Evolutionary conservation across 2,797 vertebrate genomes (phyloP).

Genomic region (Lutjanus campechanus): DNA sequence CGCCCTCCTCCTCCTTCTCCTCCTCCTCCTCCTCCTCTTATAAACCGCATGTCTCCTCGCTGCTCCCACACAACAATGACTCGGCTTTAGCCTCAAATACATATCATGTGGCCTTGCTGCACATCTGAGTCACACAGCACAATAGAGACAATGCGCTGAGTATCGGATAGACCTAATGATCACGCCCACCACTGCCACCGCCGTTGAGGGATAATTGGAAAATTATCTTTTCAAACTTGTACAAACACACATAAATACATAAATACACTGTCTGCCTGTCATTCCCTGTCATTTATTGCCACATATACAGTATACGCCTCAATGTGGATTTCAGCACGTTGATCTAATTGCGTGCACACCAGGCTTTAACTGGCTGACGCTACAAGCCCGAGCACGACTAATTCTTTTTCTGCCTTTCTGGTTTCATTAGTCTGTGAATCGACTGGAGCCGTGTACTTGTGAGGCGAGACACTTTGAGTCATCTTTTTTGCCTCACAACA

Average conservation of each 20-base stretch:
- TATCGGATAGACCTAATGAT: slow-evolving; percentile 34
- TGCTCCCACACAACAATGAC: slow-evolving; percentile 60
- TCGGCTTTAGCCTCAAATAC: slow-evolving; percentile 44
- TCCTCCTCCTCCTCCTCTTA: not conserved
- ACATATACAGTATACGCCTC: slow-evolving; percentile 6
- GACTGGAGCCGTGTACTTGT: slow-evolving; percentile 45
- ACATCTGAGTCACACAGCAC: slow-evolving; percentile 60
- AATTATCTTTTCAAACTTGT: slow-evolving; percentile 54
- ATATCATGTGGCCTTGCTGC: slow-evolving; percentile 50
- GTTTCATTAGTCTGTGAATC: slow-evolving; percentile 66
- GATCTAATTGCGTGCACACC: slow-evolving; percentile 63
- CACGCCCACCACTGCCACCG: slow-evolving; percentile 32
- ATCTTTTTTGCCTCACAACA: slow-evolving; percentile 45
- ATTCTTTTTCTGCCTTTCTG: slow-evolving; percentile 72
- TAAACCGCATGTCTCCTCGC: slow-evolving; percentile 38
- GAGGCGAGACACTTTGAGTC: slow-evolving; percentile 46
- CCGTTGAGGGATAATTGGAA: slow-evolving; percentile 41
- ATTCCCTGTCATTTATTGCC: slow-evolving; percentile 20
- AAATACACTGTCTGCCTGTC: slow-evolving; percentile 23
- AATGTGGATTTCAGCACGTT: slow-evolving; percentile 57
- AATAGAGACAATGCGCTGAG: slow-evolving; percentile 34
- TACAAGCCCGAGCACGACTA: slow-evolving; percentile 71
- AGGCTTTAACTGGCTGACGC: slow-evolving; percentile 54
- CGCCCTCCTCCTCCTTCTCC: not conserved
- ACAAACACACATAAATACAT: slow-evolving; percentile 52